phyloP scores from a whole-genome alignment of 2,113 vertebrate genomes.

The Plectropomus leopardus region DNA sequence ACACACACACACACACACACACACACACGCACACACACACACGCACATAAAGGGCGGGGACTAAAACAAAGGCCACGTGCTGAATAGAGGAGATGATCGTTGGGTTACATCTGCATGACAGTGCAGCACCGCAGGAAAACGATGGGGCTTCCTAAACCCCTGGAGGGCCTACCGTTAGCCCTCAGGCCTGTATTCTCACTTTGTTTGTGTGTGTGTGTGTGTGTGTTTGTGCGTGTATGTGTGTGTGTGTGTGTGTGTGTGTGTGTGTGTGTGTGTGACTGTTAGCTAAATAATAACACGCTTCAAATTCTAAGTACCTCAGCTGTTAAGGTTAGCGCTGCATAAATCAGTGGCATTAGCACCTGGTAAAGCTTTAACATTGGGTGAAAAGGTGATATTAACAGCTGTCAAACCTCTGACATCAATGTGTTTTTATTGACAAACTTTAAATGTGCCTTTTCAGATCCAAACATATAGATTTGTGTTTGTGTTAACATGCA shows the following conservation, averaged over 20 bases:
- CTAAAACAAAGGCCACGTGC: slow-evolving; percentile 61
- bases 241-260: slow-evolving; percentile 11
- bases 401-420: background rate
- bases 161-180: slow-evolving; percentile 35
- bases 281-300: slow-evolving; percentile 31
- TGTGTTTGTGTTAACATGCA: background rate
- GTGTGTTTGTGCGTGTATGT: too few relatives aligned
- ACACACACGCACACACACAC: slow-evolving; percentile 13
- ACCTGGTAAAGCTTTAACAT: slow-evolving; percentile 22
- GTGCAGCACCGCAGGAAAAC: slow-evolving; percentile 62
- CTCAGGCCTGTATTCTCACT: slow-evolving; percentile 35
- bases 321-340: slow-evolving; percentile 19
- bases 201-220: too few relatives aligned
- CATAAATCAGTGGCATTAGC: slow-evolving; percentile 50
- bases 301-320: slow-evolving; percentile 59
- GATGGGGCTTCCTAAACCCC: slow-evolving; percentile 50
- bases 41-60: slow-evolving; percentile 11
- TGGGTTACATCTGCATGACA: slow-evolving; percentile 76
- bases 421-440: background rate
- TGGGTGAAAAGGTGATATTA: slow-evolving; percentile 4
- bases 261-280: slow-evolving; percentile 41
- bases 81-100: slow-evolving; percentile 64
- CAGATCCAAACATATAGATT: background rate
- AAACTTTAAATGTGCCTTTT: background rate
- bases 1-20: slow-evolving; percentile 20